Conservation (phyloP, 2,888 invertebrate genomes). For the Mimachlamys varia region DNA sequence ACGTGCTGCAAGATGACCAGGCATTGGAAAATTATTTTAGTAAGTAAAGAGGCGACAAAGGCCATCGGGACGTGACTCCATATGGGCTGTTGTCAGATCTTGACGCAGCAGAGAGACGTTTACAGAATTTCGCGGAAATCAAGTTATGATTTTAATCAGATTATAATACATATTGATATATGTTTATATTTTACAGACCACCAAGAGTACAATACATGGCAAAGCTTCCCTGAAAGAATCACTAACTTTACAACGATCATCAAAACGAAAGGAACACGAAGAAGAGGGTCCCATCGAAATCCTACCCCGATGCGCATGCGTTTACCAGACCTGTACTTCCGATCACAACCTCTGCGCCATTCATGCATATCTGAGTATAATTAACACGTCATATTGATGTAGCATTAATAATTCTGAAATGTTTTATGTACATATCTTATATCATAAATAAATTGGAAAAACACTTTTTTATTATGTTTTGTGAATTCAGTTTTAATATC, state of each 20-base stretch:
- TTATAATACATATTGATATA: too few relatives aligned
- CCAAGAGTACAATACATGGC: conserved; percentile 15
- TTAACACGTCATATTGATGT: background rate
- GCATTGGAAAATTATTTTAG: too few relatives aligned
- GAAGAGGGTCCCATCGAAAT: conserved; percentile 30
- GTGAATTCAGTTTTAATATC: too few relatives aligned
- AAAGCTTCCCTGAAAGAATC: background rate
- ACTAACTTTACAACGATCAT: background rate
- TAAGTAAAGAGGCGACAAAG: too few relatives aligned
- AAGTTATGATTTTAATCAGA: too few relatives aligned
- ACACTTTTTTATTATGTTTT: background rate
- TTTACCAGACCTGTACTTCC: background rate
- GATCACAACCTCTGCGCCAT: background rate
- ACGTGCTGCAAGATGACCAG: too few relatives aligned
- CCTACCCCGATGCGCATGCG: conserved; percentile 34
- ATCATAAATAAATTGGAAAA: conserved; percentile 5
- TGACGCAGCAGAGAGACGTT: too few relatives aligned
- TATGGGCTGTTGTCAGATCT: too few relatives aligned
- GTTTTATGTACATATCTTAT: background rate
- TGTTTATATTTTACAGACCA: background rate
- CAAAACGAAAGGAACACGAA: background rate
- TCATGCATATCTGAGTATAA: background rate
- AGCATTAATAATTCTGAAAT: background rate
- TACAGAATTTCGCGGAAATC: too few relatives aligned
- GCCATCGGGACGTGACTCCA: too few relatives aligned